Evolutionary conservation across 2,888 invertebrate species (phyloP), one percentile per base, ranked within the genome.

Genomic region (Ecdyonurus torrentis): DNA sequence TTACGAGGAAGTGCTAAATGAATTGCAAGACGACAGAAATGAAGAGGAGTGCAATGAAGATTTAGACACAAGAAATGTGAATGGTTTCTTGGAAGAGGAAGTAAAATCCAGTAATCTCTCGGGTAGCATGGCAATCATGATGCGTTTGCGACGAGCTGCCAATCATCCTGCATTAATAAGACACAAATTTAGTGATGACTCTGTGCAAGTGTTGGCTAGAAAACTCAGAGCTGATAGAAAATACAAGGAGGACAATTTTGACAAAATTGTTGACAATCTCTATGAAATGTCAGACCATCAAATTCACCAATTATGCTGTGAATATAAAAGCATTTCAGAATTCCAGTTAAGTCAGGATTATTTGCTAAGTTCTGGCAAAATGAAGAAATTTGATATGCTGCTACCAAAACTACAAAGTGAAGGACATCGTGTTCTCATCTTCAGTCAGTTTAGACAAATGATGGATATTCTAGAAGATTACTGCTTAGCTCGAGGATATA

Each of bases 361-460:
- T 19, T 86, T 97, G 68, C 75, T 86, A 55, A 82, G 86, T 65
- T 92, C 95, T 0, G 96, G 95, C 1, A 98, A 98, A 78, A 89
- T 96, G 72, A 72, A 77, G 37, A 83, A 85, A 72, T 75, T 98
- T 63, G 93, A 95, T 72, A 78, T 80, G 67, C 75, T 92, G 70
- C 75, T 98, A 65, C 86, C 89, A 0, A 77, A 81, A 64, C 76
- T 94, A 66, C 85, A 91, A 73, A 75, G 75, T 5, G 83, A 81
- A 0, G 88, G 87, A 0, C 89, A 91, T 73, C 81, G 95, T 19
- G 91, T 95, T 66, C 78, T 98, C 64, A 81, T 98, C 68, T 98
- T 98, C 78, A 94, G 93, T 73, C 98, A 98, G 79, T 98, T 97
- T 77, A 91, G 91, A 37, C 92, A 94, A 82, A 84, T 98, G 81